Percentiles rank a stretch among this genome's conserved stretches.
phyloP scores from a whole-genome alignment of 1,140 invertebrate species.

The Zophobas morio region DNA sequence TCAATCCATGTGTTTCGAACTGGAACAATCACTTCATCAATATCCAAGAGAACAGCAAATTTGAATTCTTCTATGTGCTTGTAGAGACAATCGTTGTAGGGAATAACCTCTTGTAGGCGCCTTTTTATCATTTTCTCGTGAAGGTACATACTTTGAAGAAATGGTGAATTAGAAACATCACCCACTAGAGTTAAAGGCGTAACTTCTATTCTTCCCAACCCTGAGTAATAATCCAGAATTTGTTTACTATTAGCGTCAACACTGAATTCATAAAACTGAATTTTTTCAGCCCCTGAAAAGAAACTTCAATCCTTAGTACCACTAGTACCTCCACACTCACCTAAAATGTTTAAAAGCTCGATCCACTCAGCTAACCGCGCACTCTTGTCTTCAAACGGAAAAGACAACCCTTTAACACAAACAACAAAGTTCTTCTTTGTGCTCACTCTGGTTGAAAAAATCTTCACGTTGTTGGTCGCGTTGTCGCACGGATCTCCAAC shows the following conservation, averaged over 20 bases:
- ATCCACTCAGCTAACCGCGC: conserved; percentile 93
- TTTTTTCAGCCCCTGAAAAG: conserved; percentile 84
- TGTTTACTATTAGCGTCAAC: conserved; percentile 93
- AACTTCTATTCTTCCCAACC: conserved; percentile 75
- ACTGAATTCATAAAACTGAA: conserved; percentile 91
- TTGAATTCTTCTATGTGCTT: conserved; percentile 91
- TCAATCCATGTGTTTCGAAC: conserved; percentile 84
- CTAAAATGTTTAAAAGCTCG: conserved; percentile 84
- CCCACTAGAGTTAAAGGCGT: conserved; percentile 90
- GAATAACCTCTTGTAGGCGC: conserved; percentile 93
- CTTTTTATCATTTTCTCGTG: conserved; percentile 91
- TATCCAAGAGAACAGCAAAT: conserved; percentile 91
- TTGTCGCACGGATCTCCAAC: conserved; percentile 87
- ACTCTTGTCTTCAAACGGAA: conserved; percentile 89
- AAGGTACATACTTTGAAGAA: conserved; percentile 88
- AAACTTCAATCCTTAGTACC: neutral
- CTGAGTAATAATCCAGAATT: conserved; percentile 85
- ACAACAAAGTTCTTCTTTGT: conserved; percentile 89
- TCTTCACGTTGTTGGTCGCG: conserved; percentile 85
- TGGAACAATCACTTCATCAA: conserved; percentile 95
- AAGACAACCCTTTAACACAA: conserved; percentile 93
- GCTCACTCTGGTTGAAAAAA: conserved; percentile 82
- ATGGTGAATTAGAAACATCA: conserved; percentile 89
- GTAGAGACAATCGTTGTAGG: conserved; percentile 96
- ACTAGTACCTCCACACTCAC: neutral